Evolutionary conservation across 2,797 vertebrate species (phyloP), one percentile per base, ranked within the genome.

Genomic region (Xenops minutus): DNA sequence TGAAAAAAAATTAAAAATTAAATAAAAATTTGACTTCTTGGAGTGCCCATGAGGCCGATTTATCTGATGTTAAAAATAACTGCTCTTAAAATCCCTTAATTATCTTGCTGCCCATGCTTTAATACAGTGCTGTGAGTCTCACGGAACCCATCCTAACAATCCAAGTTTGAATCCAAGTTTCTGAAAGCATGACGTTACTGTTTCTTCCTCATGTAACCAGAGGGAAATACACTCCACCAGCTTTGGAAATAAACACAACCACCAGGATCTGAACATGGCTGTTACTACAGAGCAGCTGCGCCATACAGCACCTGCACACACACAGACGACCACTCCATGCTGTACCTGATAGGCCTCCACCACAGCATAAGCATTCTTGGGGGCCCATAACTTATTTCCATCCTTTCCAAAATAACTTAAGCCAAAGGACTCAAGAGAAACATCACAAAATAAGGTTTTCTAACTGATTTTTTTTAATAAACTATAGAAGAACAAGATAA

Each of bases 381-480:
- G 41, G 34, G 8, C 17, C 37, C 49, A 0, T 8, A 55, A 61
- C 10, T 64, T 48, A 26, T 26, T 86, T 36, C 21, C 51, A 63
- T 34, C 27, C 29, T 51, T 59, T 52, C 27, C 52, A 81, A 82
- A 58, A 4, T 10, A 75, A 67, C n/a, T 44, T 56, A 91, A 89
- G 46, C 37, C 79, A 71, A 73, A 88, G 24, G 73, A 96, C 68
- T 92, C 43, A 6, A 94, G 63, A 96, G 61, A 95, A 85, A 82
- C 94, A 29, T 68, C 89, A 58, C 32, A 32, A 76, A 94, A 88
- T 93, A 63, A 39, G 58, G n/a, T 96, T 95, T 96, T 94, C 92
- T 94, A 93, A 92, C 67, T 30, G 52, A 14, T 74, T 95, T 96
- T 96, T 96, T 97, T 97, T 96, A 97, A 97, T 97, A 96, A 97